Evolutionary conservation across 2,797 vertebrate species (phyloP).

Genomic region (Apodemus agrarius): DNA sequence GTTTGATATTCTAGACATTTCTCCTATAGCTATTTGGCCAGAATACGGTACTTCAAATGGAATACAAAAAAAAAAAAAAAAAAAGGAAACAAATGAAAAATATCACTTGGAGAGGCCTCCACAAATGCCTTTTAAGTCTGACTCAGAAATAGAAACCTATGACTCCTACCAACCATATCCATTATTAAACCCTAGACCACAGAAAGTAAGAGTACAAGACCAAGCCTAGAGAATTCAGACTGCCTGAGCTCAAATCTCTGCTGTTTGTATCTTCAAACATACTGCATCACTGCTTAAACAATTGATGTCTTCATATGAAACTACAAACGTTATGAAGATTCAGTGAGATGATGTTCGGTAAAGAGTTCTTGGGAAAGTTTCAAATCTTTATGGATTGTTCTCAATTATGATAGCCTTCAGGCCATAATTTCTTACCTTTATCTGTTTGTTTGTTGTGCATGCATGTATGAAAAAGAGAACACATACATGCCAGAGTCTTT

Average conservation of each 20-base stretch:
- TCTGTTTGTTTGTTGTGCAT: not conserved
- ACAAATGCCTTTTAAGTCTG: conserved; percentile 4
- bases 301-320: not conserved
- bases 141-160: not conserved
- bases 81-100: not conserved
- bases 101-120: not conserved
- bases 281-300: conserved; percentile 1
- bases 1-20: conserved; percentile 22
- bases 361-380: not conserved
- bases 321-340: not conserved
- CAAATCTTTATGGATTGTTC: conserved; percentile 7
- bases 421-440: not conserved
- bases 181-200: not conserved
- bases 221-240: not conserved
- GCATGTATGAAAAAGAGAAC: not conserved
- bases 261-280: not conserved
- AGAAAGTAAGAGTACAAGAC: not conserved
- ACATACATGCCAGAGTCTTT: not conserved
- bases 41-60: not conserved
- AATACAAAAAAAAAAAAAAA: not conserved
- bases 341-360: not conserved
- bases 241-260: not conserved
- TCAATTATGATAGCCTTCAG: not conserved
- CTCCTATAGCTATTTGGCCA: not conserved
- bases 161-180: not conserved